phyloP scores from a whole-genome alignment of 2,113 vertebrate species.

The Epinephelus cyanopodus region DNA sequence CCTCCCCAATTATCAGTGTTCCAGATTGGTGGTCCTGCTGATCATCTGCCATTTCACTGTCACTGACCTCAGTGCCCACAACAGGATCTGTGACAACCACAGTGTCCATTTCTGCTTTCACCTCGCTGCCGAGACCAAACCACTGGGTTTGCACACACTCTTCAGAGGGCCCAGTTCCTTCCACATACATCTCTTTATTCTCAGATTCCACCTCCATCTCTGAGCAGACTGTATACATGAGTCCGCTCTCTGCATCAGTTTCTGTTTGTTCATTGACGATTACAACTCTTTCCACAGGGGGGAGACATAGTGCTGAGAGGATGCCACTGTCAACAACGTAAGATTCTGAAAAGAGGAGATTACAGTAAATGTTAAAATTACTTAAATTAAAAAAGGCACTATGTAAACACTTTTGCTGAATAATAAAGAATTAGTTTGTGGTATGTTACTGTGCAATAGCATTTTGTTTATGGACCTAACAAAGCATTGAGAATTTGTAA shows the following conservation, averaged over 20 bases:
- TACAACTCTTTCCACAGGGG: slow-evolving; percentile 73
- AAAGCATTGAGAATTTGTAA: neutral
- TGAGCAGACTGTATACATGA: slow-evolving; percentile 73
- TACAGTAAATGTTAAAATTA: neutral
- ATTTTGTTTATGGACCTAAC: neutral
- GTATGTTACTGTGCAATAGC: neutral
- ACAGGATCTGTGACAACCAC: slow-evolving; percentile 28
- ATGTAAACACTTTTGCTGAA: neutral
- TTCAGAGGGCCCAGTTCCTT: slow-evolving; percentile 25
- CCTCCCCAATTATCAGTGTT: slow-evolving; percentile 75
- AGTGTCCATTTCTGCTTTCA: slow-evolving; percentile 62
- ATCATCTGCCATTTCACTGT: slow-evolving; percentile 37
- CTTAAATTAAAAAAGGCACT: neutral
- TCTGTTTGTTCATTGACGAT: slow-evolving; percentile 70
- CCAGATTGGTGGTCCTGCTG: slow-evolving; percentile 20
- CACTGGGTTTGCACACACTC: slow-evolving; percentile 54
- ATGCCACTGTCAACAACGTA: slow-evolving; percentile 75
- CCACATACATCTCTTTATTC: slow-evolving; percentile 61
- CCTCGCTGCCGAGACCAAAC: slow-evolving; percentile 54
- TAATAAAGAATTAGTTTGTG: neutral
- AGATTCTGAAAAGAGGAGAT: slow-evolving; percentile 59
- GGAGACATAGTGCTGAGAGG: slow-evolving; percentile 77
- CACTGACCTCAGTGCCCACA: slow-evolving; percentile 27
- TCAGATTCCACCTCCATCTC: slow-evolving; percentile 80
- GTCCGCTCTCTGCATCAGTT: slow-evolving; percentile 44